A percentile compares a stretch with the other conserved stretches of the same genome.
Conservation (phyloP, 2,113 vertebrate genomes). For the Macquaria australasica region DNA sequence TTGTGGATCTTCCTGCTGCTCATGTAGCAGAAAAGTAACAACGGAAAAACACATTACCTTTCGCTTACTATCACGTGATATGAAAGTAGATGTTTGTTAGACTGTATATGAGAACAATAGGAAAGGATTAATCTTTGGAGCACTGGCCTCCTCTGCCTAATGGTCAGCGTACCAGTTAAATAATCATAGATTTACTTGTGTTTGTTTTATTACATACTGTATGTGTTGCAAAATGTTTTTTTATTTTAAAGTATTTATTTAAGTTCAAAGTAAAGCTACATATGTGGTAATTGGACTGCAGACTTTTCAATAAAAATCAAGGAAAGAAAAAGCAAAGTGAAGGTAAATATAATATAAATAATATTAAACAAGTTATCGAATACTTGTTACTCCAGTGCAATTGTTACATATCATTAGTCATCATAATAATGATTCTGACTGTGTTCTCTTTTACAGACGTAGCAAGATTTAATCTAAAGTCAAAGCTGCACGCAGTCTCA, state of each 20-base stretch:
- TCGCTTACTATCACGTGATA: not conserved
- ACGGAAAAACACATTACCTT: not conserved
- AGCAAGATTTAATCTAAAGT: conserved; percentile 4
- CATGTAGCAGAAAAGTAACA: not conserved
- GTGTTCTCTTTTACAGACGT: not conserved
- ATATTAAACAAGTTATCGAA: not conserved
- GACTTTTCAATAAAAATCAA: not conserved
- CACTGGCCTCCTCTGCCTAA: not conserved
- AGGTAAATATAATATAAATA: not conserved
- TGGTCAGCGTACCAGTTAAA: conserved; percentile 4
- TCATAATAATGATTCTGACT: not conserved
- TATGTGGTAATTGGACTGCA: not conserved
- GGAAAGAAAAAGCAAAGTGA: not conserved
- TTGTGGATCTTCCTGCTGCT: not conserved
- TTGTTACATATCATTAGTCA: not conserved
- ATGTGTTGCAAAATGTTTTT: not conserved
- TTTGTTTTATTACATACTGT: conserved; percentile 15
- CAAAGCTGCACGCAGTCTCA: not conserved
- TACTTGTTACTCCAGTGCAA: not conserved
- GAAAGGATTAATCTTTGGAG: conserved; percentile 1
- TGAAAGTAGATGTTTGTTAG: not conserved
- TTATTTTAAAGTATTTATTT: not conserved
- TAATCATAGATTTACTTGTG: not conserved
- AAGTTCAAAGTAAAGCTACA: not conserved
- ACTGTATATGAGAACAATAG: not conserved